These are phyloP conservation scores for Oenanthe melanoleuca DNA, from an alignment of 2,113 vertebrate genomes.

Conservation along the genomic window DNA sequence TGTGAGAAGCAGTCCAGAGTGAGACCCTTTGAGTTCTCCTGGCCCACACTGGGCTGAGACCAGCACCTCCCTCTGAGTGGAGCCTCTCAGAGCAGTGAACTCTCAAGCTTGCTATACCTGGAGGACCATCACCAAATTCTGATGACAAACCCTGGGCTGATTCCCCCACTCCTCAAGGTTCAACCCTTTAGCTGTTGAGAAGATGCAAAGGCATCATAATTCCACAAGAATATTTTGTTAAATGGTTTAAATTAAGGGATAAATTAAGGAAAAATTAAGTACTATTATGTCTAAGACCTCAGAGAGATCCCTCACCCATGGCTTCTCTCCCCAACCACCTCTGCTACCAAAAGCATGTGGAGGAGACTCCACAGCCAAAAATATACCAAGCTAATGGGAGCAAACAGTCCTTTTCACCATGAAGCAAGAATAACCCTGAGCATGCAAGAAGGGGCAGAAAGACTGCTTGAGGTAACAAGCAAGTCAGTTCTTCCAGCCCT, in stretches of 20 bases:
- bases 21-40: not conserved
- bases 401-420: not conserved
- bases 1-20: not conserved
- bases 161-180: not conserved
- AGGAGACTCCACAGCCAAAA: not conserved
- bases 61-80: not conserved
- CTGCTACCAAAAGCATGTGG: not conserved
- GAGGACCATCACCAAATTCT: fast-evolving
- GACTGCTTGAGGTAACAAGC: not conserved
- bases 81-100: not conserved
- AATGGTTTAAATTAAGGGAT: not conserved
- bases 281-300: not conserved
- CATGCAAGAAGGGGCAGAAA: not conserved
- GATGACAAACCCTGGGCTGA: not conserved
- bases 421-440: not conserved
- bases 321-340: not conserved
- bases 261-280: not conserved
- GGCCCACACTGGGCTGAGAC: not conserved
- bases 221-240: not conserved
- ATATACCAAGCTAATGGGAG: not conserved
- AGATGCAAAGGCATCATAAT: not conserved
- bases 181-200: not conserved
- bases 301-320: not conserved
- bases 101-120: not conserved
- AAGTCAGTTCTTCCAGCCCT: not conserved